Evolutionary conservation across 1,140 invertebrate genomes (phyloP), one percentile per base, ranked within the genome.

Genomic region (Batillaria attramentaria): DNA sequence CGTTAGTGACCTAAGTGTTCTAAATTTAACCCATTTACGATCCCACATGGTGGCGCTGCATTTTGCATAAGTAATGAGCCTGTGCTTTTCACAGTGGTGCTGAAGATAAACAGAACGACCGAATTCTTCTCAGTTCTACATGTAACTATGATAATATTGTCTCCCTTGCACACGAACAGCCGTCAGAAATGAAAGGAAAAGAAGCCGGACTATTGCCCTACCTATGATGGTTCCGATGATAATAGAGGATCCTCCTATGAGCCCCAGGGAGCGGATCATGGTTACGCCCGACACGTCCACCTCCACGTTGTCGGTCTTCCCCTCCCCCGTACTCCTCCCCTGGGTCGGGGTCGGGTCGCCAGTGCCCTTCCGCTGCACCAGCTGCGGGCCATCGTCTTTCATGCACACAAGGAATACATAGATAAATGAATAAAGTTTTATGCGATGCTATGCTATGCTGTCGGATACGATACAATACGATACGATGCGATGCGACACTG

Each of bases 211-310:
- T 39, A 37, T 37, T 76, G 50, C 75, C 83, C 70, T 70, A 85
- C 88, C 88, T 24, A 88, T 85, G 37, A 88, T 86, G 20, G 84
- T 81, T 8, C 87, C 87, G 1, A 87, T 82, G 77, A 88, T 86
- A 50, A 87, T 79, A 16, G 83, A 80, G 13, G 85, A 83, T 0
- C 83, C 84, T n/a, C 82, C 78, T 16, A 81, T 3, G 18, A 88
- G 72, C 33, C 82, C 81, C 13, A 88, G 79, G 1, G 80, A 77
- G 35, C 77, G 73, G 41, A 73, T 76, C 20, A 83, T 39, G 2
- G 69, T 46, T 39, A 81, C 54, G 8, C 39, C 62, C 2, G 20
- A 18, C 2, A n/a, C 46, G 1, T 46, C 41, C n/a, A 42, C n/a
- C 31, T 54, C 46, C 24, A 46, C 31, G 10, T 10, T 20, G 10